These are phyloP conservation scores for Drosophila sulfurigaster DNA, from an alignment of 1,140 invertebrate genomes.

Conservation along the genomic window DNA sequence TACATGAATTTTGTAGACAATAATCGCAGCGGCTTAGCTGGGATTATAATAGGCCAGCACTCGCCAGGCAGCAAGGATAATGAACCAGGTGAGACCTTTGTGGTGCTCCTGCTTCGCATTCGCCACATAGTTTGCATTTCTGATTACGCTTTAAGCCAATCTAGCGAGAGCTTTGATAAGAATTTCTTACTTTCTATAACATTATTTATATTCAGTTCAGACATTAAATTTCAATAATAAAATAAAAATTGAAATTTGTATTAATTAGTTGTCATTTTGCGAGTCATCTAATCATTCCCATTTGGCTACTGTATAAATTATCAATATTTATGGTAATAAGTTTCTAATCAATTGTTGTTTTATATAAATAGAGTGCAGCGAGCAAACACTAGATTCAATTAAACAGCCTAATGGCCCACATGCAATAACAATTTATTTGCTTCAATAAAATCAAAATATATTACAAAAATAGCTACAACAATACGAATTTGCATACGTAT, in stretches of 20 bases:
- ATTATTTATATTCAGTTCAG: too few relatives aligned
- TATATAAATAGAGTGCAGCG: slow-evolving; percentile 47
- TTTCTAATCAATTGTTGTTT: slow-evolving; percentile 72
- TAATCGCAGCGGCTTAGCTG: slow-evolving; percentile 74
- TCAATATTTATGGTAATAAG: slow-evolving; percentile 59
- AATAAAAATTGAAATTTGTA: slow-evolving; percentile 5
- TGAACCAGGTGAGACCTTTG: slow-evolving; percentile 41
- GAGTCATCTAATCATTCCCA: slow-evolving; percentile 11
- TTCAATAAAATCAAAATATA: slow-evolving; percentile 41
- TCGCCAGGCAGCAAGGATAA: slow-evolving; percentile 39
- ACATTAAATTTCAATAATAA: slow-evolving; percentile 31
- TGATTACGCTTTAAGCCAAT: slow-evolving; percentile 26
- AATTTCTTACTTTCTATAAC: neutral
- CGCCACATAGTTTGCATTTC: slow-evolving; percentile 13
- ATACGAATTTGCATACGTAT: slow-evolving; percentile 2
- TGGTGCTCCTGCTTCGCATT: neutral
- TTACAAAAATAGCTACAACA: slow-evolving; percentile 26
- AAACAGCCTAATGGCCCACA: slow-evolving; percentile 68
- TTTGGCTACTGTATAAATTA: slow-evolving; percentile 34
- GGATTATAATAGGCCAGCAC: slow-evolving; percentile 62
- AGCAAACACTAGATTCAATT: slow-evolving; percentile 73
- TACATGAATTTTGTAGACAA: slow-evolving; percentile 83
- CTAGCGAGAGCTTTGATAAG: neutral
- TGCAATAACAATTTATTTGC: slow-evolving; percentile 58
- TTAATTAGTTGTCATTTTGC: slow-evolving; percentile 6